Percentiles rank a stretch among this genome's conserved stretches.
These are phyloP conservation scores for Pseudorasbora parva DNA, from an alignment of 2,113 vertebrate genomes.

Conservation along the genomic window DNA sequence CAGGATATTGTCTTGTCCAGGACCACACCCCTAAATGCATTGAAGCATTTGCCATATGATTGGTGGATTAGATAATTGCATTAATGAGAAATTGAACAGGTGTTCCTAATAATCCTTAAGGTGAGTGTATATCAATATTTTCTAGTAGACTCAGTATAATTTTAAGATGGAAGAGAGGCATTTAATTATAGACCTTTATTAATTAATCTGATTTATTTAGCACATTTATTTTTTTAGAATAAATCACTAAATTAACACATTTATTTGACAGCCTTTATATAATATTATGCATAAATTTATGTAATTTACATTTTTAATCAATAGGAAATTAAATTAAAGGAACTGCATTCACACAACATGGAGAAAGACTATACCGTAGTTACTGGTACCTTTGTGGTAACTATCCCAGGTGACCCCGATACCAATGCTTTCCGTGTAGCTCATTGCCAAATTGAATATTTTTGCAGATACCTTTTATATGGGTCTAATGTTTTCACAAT, in stretches of 20 bases:
- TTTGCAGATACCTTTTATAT: constrained; percentile 19
- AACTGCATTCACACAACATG: neutral
- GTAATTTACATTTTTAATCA: neutral
- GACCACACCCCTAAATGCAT: too few relatives aligned
- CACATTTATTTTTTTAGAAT: neutral
- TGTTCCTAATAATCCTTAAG: too few relatives aligned
- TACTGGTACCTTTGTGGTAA: neutral
- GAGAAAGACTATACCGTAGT: neutral
- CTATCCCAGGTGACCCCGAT: neutral
- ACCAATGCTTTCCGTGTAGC: constrained; percentile 15
- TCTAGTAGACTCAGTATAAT: neutral
- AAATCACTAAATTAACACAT: neutral
- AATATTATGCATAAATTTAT: neutral
- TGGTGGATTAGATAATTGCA: too few relatives aligned
- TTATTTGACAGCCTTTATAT: neutral
- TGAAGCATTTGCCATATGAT: too few relatives aligned
- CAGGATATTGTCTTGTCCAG: too few relatives aligned
- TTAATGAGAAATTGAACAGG: too few relatives aligned
- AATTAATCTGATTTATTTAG: neutral
- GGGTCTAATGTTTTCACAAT: constrained; percentile 25
- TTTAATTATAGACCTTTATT: neutral
- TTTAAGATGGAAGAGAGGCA: neutral
- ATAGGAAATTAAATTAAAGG: neutral
- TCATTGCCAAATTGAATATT: constrained; percentile 24
- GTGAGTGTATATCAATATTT: too few relatives aligned